phyloP scores from a whole-genome alignment of 2,888 invertebrate species.

The Alloscopus bannaensis region DNA sequence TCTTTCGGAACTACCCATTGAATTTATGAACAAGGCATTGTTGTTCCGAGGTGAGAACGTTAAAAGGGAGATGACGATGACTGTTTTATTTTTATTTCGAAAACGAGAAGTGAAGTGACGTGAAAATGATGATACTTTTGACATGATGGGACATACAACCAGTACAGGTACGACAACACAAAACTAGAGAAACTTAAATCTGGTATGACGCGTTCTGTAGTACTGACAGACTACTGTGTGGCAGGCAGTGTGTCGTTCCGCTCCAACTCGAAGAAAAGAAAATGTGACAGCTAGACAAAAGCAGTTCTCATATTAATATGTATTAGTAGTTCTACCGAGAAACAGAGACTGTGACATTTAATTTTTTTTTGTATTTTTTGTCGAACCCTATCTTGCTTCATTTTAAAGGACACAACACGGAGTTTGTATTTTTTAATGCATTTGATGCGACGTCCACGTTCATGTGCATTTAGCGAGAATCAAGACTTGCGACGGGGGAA shows the following conservation, averaged over 20 bases:
- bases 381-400: not conserved
- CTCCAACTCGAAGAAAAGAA: too few species aligned
- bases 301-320: too few species aligned
- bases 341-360: not conserved
- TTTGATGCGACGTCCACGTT: not conserved
- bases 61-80: not conserved
- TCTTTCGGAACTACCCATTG: conserved; percentile 29
- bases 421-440: not conserved
- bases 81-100: too few species aligned
- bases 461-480: not conserved
- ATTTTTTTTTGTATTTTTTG: not conserved
- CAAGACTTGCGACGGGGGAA: not conserved
- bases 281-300: too few species aligned
- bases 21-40: conserved; percentile 21
- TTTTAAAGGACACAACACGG: not conserved
- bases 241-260: too few species aligned
- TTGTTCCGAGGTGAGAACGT: not conserved
- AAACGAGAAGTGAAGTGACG: conserved; percentile 13
- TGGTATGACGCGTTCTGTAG: too few species aligned
- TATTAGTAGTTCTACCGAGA: too few species aligned
- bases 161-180: not conserved
- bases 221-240: too few species aligned
- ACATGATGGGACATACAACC: conserved; percentile 1
- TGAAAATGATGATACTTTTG: conserved; percentile 1
- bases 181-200: too few species aligned